phyloP scores from a whole-genome alignment of 2,888 invertebrate species.

The Hirtodrosophila alboralis region DNA sequence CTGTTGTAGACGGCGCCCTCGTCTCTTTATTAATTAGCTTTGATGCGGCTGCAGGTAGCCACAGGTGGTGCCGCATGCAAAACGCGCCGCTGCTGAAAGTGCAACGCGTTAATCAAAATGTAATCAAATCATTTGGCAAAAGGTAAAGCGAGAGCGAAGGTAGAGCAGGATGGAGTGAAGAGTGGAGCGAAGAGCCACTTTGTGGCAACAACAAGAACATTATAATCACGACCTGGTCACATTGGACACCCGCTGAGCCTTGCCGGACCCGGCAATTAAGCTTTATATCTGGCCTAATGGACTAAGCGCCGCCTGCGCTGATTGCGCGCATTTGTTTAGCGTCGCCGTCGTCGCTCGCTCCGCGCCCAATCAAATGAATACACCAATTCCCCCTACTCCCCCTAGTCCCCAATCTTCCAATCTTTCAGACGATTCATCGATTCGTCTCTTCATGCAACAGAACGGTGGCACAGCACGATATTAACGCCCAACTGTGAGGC shows the following conservation, averaged over 20 bases:
- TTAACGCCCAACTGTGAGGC: constrained; percentile 81
- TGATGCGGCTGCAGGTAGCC: constrained; percentile 75
- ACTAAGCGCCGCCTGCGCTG: constrained; percentile 82
- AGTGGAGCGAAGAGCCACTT: constrained; percentile 13
- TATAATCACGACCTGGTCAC: constrained; percentile 67
- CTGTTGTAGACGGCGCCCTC: constrained; percentile 37
- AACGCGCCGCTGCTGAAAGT: constrained; percentile 68
- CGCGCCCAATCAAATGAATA: constrained; percentile 76
- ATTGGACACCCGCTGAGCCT: constrained; percentile 77
- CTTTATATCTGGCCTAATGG: constrained; percentile 84
- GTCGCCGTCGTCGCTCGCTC: constrained; percentile 32
- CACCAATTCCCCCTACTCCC: constrained; percentile 36
- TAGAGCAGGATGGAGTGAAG: constrained; percentile 11
- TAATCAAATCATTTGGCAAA: constrained; percentile 79
- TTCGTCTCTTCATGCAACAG: constrained; percentile 11
- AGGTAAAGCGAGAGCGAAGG: constrained; percentile 27
- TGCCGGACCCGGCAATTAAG: constrained; percentile 84
- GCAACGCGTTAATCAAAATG: constrained; percentile 78
- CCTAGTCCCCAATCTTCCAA: not conserved
- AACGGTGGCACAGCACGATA: constrained; percentile 80
- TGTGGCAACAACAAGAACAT: constrained; percentile 36
- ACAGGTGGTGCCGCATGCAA: constrained; percentile 79
- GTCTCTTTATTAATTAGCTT: constrained; percentile 81
- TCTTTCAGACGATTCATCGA: not conserved
- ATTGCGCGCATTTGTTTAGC: constrained; percentile 81